phyloP scores from a whole-genome alignment of 2,888 invertebrate species.

The Agrilus mali region DNA sequence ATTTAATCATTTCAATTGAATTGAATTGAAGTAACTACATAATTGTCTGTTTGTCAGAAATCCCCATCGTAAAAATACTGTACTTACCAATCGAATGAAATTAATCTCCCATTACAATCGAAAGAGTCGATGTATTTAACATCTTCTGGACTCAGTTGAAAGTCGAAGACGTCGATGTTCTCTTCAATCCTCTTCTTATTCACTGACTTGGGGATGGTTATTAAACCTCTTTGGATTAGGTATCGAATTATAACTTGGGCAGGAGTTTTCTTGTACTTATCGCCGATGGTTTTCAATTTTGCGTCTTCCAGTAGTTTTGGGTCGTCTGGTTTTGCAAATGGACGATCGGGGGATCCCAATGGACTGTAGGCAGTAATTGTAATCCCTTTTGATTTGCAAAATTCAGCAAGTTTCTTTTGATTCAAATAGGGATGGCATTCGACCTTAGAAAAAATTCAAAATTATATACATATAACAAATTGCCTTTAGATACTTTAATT shows the following conservation, averaged over 20 bases:
- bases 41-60: too few relatives aligned
- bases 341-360: conserved; percentile 39
- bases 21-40: too few relatives aligned
- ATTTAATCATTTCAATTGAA: too few relatives aligned
- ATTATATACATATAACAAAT: too few relatives aligned
- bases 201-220: conserved; percentile 46
- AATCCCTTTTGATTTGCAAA: conserved; percentile 34
- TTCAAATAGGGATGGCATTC: conserved; percentile 23
- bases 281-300: conserved; percentile 31
- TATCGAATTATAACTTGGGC: conserved; percentile 36
- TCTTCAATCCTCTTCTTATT: conserved; percentile 42
- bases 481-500: too few relatives aligned
- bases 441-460: conserved; percentile 8
- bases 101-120: conserved; percentile 49
- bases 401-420: conserved; percentile 35
- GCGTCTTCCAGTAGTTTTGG: conserved; percentile 34
- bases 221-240: conserved; percentile 42
- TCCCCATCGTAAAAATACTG: too few relatives aligned
- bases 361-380: conserved; percentile 41
- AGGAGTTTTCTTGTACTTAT: conserved; percentile 33
- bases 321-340: conserved; percentile 35
- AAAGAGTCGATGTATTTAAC: conserved; percentile 36
- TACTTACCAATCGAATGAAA: too few relatives aligned
- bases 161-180: conserved; percentile 51
- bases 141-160: conserved; percentile 40